Conservation (phyloP, 2,113 vertebrate species). For the Psilopogon haemacephalus region DNA sequence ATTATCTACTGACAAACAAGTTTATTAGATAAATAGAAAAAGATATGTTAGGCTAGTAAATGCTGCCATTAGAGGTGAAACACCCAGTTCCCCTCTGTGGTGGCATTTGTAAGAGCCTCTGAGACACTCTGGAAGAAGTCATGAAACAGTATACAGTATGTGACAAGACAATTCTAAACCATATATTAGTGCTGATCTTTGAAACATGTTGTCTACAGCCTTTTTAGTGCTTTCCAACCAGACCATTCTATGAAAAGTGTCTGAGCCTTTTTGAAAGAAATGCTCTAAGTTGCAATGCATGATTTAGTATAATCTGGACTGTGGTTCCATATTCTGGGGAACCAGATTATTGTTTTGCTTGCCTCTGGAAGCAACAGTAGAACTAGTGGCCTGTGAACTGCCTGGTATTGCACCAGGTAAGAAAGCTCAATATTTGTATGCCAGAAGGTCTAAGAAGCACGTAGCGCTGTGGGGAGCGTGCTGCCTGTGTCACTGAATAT, state of each 20-base stretch:
- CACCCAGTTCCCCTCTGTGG: constrained; percentile 4
- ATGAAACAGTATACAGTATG: background rate
- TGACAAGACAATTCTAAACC: background rate
- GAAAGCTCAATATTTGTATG: background rate
- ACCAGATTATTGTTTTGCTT: background rate
- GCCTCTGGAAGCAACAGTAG: background rate
- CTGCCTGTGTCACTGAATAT: background rate
- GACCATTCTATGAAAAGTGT: background rate
- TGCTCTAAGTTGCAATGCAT: background rate
- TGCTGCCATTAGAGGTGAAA: constrained; percentile 38
- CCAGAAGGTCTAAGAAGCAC: background rate
- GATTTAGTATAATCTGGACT: background rate
- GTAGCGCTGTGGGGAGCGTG: background rate
- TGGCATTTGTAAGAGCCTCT: constrained; percentile 31
- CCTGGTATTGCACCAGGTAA: background rate
- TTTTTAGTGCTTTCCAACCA: background rate
- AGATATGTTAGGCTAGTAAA: constrained; percentile 41
- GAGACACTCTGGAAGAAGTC: constrained; percentile 20
- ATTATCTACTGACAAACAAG: constrained; percentile 40
- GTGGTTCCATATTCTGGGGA: background rate
- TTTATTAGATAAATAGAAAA: constrained; percentile 33
- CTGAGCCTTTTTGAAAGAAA: background rate
- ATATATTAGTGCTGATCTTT: background rate
- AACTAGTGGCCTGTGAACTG: background rate
- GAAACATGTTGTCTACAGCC: background rate